Evolutionary conservation across 2,888 invertebrate genomes (phyloP).

Genomic region (Uropetala carovei): DNA sequence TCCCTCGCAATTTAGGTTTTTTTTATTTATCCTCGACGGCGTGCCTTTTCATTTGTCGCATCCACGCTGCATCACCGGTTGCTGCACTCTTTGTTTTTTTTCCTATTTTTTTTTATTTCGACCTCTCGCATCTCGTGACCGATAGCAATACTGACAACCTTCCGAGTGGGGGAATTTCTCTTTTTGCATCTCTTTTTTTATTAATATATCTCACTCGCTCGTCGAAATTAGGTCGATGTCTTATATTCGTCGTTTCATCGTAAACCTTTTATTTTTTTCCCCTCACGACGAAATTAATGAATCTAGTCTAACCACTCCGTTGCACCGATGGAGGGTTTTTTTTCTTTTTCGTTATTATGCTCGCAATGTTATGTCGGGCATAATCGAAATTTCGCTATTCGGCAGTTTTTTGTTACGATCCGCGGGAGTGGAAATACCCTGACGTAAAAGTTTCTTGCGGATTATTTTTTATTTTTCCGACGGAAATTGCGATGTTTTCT

Average conservation of each 20-base stretch:
- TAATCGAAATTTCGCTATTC: no score
- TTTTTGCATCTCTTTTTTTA: neutral
- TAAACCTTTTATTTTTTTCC: neutral
- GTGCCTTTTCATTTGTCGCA: neutral
- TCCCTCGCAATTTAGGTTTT: neutral
- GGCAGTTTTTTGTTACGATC: no score
- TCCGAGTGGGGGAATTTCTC: no score
- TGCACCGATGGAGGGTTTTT: no score
- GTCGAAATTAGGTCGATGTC: conserved; percentile 19
- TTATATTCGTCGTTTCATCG: neutral
- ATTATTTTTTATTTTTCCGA: no score
- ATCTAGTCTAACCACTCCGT: neutral
- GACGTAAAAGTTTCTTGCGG: no score
- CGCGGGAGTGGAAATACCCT: no score
- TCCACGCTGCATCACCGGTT: neutral
- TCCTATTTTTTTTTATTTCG: neutral
- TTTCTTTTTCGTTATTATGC: no score
- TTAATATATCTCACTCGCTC: neutral
- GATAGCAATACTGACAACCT: neutral
- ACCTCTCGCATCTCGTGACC: conserved; percentile 4
- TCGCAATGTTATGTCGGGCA: no score
- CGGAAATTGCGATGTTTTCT: no score
- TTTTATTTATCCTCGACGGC: neutral
- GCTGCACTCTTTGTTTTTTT: neutral
- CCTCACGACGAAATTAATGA: neutral